These are phyloP conservation scores for Pycnomerus fuliginosus DNA, from an alignment of 2,888 invertebrate species.

Conservation along the genomic window DNA sequence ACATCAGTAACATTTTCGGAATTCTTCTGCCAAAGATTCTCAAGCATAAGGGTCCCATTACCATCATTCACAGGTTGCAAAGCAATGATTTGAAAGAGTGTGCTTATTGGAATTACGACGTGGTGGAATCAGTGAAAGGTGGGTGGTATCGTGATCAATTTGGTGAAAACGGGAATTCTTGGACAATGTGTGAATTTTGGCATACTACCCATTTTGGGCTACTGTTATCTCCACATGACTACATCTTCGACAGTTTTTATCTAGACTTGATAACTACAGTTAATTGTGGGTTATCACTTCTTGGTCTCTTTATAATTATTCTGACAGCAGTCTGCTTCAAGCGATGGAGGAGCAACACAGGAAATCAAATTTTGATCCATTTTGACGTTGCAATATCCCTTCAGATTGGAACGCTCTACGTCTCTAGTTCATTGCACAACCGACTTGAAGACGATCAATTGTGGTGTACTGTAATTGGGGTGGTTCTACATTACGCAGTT, in stretches of 20 bases:
- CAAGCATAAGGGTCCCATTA: constrained; percentile 6
- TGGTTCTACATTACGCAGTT: constrained; percentile 66
- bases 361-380: constrained; percentile 46
- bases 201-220: constrained; percentile 62
- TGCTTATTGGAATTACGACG: constrained; percentile 56
- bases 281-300: constrained; percentile 56
- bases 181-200: too few relatives aligned
- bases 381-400: constrained; percentile 41
- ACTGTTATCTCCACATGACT: constrained; percentile 4
- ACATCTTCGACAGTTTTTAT: constrained; percentile 20
- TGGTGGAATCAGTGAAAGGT: too few relatives aligned
- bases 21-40: constrained; percentile 6
- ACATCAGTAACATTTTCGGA: constrained; percentile 15
- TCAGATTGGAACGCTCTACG: constrained; percentile 44
- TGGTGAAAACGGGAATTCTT: too few relatives aligned
- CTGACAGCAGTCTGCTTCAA: constrained; percentile 59
- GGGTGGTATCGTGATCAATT: too few relatives aligned
- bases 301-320: constrained; percentile 55
- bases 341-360: constrained; percentile 58
- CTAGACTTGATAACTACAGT: constrained; percentile 56
- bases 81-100: constrained; percentile 36
- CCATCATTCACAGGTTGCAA: constrained; percentile 3
- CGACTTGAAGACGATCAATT: constrained; percentile 45
- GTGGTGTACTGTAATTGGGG: constrained; percentile 59
- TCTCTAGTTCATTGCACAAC: too few relatives aligned